phyloP scores from a whole-genome alignment of 2,797 vertebrate species.

The Cyclopterus lumpus region DNA sequence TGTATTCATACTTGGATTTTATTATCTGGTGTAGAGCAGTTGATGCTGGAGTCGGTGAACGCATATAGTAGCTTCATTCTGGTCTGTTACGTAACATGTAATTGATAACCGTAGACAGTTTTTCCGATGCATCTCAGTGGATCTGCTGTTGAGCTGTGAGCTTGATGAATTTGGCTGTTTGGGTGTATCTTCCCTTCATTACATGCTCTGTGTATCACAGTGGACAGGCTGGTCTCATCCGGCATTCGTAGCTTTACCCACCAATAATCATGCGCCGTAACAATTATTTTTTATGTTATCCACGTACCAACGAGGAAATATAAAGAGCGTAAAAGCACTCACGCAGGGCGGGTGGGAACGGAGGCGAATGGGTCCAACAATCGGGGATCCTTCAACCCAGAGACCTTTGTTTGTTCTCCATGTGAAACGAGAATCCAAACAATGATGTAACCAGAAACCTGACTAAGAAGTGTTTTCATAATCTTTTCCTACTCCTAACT shows the following conservation, averaged over 20 bases:
- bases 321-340: background rate
- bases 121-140: background rate
- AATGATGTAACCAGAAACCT: too few relatives aligned
- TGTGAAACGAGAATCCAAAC: too few relatives aligned
- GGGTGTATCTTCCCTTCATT: background rate
- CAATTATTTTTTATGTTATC: too few relatives aligned
- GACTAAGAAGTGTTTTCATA: too few relatives aligned
- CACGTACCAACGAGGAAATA: too few relatives aligned
- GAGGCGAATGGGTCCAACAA: background rate
- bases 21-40: background rate
- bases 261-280: too few relatives aligned
- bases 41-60: background rate
- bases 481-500: too few relatives aligned
- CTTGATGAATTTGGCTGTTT: background rate
- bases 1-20: constrained; percentile 20
- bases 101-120: background rate
- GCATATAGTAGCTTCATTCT: background rate
- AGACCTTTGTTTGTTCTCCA: background rate
- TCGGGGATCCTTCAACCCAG: too few relatives aligned
- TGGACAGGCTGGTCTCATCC: background rate
- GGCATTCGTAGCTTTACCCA: background rate
- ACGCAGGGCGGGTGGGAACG: background rate
- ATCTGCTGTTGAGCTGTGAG: background rate
- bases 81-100: background rate
- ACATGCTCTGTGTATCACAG: background rate